Base-by-base conservation (phyloP, 1,140 invertebrate genomes). In the Tetramorium alpestre region DNA sequence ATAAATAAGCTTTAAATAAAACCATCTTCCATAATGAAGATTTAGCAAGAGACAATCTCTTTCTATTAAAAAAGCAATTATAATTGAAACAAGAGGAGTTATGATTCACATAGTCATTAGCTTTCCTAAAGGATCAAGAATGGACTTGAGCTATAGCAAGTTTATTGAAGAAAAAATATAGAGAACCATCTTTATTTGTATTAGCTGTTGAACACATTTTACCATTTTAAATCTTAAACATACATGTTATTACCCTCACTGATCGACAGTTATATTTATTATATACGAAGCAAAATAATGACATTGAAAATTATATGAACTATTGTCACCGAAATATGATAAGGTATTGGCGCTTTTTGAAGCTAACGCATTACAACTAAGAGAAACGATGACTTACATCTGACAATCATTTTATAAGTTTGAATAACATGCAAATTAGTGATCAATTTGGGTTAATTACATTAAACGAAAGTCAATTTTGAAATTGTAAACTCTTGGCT, bases 101-200 rank as follows among this genome's bases (percentile, higher is more conserved):
- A 44, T 10, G 16, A 33, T 33, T 0, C 3, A 33, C 28, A 33
- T 33, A 33, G 33, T 4, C 33, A 33, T 4, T 33, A 33, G 33
- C 33, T 64, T 18, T 47, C 22, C 4, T 11, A 47, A 4, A 11
- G 13, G 6, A 6, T 2, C 11, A 28, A 69, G 4, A 69, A 22
- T 49, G 6, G 3, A 47, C 5, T 49, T 49, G 13, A 11, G 2
- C 22, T 38, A 22, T 0, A 49, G 56, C 2, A 8, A 65, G 18
- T 65, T 69, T 2, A 69, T 47, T 49, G 5, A 49, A 25, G 13
- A 47, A 22, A 3, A 44, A 65, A 49, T 73, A 78, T 88, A 88
- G 72, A 88, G 72, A 82, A 87, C 75, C 56, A 87, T 81, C 11
- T 87, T 88, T 81, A 56, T 88, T 84, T 70, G 87, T 84, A 84